Evolutionary conservation across 2,113 vertebrate species (phyloP).

Genomic region (Tichodroma muraria): DNA sequence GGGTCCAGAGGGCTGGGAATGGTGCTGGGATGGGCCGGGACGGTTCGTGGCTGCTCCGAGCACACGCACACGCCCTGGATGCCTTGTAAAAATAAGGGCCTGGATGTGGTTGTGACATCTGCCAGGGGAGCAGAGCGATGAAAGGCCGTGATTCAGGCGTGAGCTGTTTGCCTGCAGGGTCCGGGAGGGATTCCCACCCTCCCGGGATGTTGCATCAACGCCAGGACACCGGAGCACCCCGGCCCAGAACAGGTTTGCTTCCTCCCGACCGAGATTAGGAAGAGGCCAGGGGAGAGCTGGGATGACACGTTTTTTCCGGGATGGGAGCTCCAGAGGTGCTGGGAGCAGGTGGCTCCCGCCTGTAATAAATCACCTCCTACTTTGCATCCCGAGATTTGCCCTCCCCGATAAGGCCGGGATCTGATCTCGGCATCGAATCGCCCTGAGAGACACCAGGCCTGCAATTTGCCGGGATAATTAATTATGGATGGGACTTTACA

Average conservation of each 20-base stretch:
- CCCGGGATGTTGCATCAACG: background rate
- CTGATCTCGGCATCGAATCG: background rate
- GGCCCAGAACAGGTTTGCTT: background rate
- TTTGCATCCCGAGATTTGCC: background rate
- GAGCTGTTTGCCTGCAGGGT: constrained; percentile 17
- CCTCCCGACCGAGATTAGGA: background rate
- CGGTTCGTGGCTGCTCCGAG: background rate
- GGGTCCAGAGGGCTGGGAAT: accelerated
- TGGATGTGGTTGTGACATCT: constrained; percentile 29
- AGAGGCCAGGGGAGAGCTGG: background rate
- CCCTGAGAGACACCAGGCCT: background rate
- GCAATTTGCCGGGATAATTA: background rate
- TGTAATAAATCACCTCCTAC: background rate
- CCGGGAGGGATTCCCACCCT: constrained; percentile 19
- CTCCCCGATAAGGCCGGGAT: background rate
- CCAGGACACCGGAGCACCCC: background rate
- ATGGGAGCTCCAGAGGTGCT: background rate
- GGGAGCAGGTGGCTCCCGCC: background rate
- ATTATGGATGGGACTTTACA: background rate
- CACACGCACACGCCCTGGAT: background rate
- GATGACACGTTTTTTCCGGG: background rate
- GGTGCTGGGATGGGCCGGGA: background rate
- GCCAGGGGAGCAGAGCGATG: background rate
- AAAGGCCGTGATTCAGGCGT: constrained; percentile 2
- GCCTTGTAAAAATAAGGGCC: constrained; percentile 17